Conservation (phyloP, 2,797 vertebrate species). For the Gastrophryne carolinensis region DNA sequence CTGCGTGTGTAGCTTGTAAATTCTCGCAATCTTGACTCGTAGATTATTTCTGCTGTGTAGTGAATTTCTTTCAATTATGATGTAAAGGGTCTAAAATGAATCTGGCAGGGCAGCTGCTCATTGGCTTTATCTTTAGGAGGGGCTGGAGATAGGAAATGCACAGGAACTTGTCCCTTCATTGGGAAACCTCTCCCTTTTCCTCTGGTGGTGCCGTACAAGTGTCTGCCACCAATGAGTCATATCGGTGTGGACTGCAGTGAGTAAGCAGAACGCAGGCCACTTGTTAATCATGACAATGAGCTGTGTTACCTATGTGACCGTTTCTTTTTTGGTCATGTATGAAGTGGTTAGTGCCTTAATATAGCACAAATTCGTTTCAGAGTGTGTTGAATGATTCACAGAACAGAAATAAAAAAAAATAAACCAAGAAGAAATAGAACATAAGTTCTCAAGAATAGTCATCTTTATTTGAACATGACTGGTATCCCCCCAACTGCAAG, state of each 20-base stretch:
- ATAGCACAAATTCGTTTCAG: no score
- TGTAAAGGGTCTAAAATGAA: neutral
- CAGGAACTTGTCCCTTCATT: conserved; percentile 70
- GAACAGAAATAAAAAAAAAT: no score
- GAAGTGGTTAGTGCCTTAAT: no score
- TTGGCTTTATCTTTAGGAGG: conserved; percentile 54
- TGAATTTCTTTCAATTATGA: neutral
- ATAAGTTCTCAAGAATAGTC: no score
- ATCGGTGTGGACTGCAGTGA: conserved; percentile 30
- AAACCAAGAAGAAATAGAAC: no score
- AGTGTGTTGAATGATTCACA: no score
- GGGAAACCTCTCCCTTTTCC: conserved; percentile 72
- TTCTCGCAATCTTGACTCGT: no score
- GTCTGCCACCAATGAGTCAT: conserved; percentile 67
- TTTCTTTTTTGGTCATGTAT: neutral
- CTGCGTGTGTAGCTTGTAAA: no score
- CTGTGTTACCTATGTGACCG: neutral
- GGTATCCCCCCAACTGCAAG: no score
- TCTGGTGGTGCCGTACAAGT: conserved; percentile 67
- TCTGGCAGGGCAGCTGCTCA: conserved; percentile 15
- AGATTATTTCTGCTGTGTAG: neutral
- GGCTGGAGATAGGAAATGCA: conserved; percentile 68
- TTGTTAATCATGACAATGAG: neutral
- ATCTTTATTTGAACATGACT: no score
- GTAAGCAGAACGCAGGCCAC: neutral